phyloP scores from a whole-genome alignment of 2,113 vertebrate genomes.

The Eulacestoma nigropectus region DNA sequence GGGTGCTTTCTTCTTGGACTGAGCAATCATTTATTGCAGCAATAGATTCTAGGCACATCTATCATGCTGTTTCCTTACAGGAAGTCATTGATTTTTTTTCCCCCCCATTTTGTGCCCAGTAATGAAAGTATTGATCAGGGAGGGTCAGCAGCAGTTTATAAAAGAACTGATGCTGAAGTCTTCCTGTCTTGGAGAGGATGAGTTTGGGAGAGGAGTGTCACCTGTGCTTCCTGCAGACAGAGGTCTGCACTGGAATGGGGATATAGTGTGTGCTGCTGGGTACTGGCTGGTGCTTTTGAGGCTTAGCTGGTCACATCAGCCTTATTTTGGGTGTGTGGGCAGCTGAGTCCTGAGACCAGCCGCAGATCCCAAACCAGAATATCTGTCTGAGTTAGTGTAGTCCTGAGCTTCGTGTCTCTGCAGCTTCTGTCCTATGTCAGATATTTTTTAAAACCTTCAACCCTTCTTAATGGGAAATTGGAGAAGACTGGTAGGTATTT shows the following conservation, averaged over 20 bases:
- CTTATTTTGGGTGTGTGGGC: not conserved
- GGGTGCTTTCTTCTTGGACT: not conserved
- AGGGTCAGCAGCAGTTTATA: constrained; percentile 53
- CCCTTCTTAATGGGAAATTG: not conserved
- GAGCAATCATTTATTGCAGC: not conserved
- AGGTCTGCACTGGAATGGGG: not conserved
- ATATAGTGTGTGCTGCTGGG: not conserved
- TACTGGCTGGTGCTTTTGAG: not conserved
- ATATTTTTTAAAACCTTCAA: not conserved
- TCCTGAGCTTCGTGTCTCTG: not conserved
- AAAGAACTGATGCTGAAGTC: not conserved
- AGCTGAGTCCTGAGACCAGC: not conserved
- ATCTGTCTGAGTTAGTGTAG: not conserved
- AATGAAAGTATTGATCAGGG: constrained; percentile 69
- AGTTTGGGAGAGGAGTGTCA: not conserved
- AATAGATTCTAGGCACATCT: constrained; percentile 4
- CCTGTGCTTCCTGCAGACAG: not conserved
- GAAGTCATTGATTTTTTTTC: constrained; percentile 49
- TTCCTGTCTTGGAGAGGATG: not conserved
- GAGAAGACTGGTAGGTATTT: not conserved
- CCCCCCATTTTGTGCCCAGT: constrained; percentile 22
- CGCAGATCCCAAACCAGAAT: not conserved
- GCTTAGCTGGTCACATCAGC: not conserved
- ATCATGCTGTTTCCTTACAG: not conserved
- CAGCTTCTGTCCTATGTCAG: not conserved